Base-by-base conservation (phyloP, 2,797 vertebrate genomes). In the Cyclopterus lumpus region DNA sequence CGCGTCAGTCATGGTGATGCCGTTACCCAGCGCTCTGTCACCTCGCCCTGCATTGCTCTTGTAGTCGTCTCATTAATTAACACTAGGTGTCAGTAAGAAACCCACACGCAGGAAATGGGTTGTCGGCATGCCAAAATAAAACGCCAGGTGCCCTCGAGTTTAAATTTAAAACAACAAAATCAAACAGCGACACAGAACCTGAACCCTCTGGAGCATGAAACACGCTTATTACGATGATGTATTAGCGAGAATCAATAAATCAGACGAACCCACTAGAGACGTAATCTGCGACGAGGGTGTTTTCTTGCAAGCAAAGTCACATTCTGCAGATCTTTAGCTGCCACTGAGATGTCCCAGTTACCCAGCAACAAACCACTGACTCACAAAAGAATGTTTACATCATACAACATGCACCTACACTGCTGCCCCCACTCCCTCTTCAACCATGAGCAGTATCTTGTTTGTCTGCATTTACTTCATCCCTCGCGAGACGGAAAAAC, bases 21-120 rank as follows among this genome's bases (percentile, higher is more conserved):
- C 67, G 16, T 61, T 2, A 4, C 20, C 22, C 44, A 24, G 7
- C 36, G 34, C 18, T 60, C 4, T 51, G 28, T 46, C 8, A 57
- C 53, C 28, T 60, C 40, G 22, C n/a, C 64, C 30, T n/a, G 26
- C 2, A 1, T 8, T 63, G 20, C 24, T n/a, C 34, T 57, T 80
- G 46, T 7, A 79, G 69, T 70, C 16, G 73, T 92, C 81, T 88
- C 69, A 54, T 74, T 91, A 85, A 94, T 92, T 93, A 94, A 93
- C 94, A 94, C 93, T 93, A 94, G 93, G 83, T 92, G 94, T 93
- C 94, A 94, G 88, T 93, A 93, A 89, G 36, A 80, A 88, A 77
- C 86, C 71, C 82, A 49, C 48, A 77, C 68, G 86, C 71, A 77
- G 68, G 74, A 86, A 83, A 36, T 54, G 58, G 55, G 46, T 44